Evolutionary conservation across 1,140 invertebrate species (phyloP).

Genomic region (Panagrolaimus sp.): DNA sequence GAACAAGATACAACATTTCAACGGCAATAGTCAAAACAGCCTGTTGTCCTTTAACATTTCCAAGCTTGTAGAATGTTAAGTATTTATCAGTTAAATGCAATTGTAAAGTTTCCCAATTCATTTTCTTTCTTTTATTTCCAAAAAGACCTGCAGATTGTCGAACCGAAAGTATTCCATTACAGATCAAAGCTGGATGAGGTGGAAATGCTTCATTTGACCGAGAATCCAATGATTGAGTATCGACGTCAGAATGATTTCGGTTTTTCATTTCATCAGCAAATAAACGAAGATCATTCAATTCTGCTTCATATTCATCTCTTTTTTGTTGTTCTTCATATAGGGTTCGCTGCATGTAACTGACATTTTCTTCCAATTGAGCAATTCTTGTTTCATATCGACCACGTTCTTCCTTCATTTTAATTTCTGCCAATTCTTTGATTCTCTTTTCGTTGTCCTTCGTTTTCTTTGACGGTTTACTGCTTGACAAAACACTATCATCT

Average conservation of each 20-base stretch:
- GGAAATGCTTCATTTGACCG: neutral
- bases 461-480: slow-evolving; percentile 18
- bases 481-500: slow-evolving; percentile 23
- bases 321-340: slow-evolving; percentile 12
- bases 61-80: neutral
- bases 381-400: neutral
- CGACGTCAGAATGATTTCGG: neutral
- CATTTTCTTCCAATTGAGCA: neutral
- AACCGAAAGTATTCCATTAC: neutral
- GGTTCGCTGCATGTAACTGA: neutral
- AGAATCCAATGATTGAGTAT: slow-evolving; percentile 1
- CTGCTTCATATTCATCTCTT: neutral
- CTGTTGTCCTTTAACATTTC: neutral
- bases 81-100: neutral
- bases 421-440: slow-evolving; percentile 20
- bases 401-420: slow-evolving; percentile 14
- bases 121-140: neutral
- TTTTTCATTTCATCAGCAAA: slow-evolving; percentile 17
- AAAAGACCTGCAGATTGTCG: neutral
- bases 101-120: neutral
- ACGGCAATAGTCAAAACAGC: neutral
- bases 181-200: neutral
- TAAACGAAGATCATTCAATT: slow-evolving; percentile 4
- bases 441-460: slow-evolving; percentile 36
- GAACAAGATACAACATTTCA: slow-evolving; percentile 12